Conservation (phyloP, 2,113 vertebrate genomes). For the Arizona elegans region DNA sequence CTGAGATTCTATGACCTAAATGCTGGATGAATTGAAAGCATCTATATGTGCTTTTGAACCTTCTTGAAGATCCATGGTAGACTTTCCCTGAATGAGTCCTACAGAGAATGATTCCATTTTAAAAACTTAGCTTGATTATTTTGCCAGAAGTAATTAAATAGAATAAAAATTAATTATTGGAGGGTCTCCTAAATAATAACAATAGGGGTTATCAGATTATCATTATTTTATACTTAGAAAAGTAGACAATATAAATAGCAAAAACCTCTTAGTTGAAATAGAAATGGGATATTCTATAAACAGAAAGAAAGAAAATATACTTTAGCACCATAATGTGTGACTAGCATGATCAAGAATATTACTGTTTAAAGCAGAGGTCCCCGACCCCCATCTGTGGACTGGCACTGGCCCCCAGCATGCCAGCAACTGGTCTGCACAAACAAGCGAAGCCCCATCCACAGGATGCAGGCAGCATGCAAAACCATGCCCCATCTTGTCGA, state of each 20-base stretch:
- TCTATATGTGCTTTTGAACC: neutral
- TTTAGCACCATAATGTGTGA: neutral
- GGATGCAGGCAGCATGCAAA: too few relatives aligned
- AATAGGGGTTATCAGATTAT: slow-evolving; percentile 46
- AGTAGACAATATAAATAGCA: slow-evolving; percentile 44
- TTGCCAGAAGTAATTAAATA: slow-evolving; percentile 50
- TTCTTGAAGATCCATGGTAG: slow-evolving; percentile 26
- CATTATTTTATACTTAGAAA: slow-evolving; percentile 21
- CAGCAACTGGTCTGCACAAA: too few relatives aligned
- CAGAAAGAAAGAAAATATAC: slow-evolving; percentile 16
- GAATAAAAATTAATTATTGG: slow-evolving; percentile 41
- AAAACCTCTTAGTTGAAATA: slow-evolving; percentile 26
- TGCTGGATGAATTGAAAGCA: neutral
- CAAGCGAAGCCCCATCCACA: too few relatives aligned
- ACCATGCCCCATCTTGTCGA: too few relatives aligned
- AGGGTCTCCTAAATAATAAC: slow-evolving; percentile 39
- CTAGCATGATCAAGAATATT: neutral
- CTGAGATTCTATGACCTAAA: neutral
- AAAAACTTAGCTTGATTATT: slow-evolving; percentile 32
- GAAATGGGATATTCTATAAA: slow-evolving; percentile 37
- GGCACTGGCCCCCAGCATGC: too few relatives aligned
- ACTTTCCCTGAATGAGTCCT: slow-evolving; percentile 7
- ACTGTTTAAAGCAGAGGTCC: neutral
- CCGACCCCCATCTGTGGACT: too few relatives aligned
- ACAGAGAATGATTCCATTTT: slow-evolving; percentile 25